Evolutionary conservation across 2,113 vertebrate species (phyloP), one percentile per base, ranked within the genome.

Genomic region (Marmota flaviventris): DNA sequence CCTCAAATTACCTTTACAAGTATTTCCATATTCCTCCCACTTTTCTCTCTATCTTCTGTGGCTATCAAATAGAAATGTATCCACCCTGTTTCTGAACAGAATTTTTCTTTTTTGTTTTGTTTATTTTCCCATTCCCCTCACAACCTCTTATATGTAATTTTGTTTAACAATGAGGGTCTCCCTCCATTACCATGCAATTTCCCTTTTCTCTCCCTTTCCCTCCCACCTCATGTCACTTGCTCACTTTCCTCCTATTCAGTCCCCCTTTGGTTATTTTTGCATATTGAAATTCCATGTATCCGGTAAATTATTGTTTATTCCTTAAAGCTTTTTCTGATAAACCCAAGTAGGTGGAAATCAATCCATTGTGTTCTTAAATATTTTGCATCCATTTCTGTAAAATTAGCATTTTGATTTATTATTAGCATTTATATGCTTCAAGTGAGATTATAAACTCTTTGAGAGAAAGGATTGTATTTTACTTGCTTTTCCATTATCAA

Each of bases 401-500:
- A 78, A 88, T 94, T 87, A 63, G 32, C n/a, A 84, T 83, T 87
- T 93, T 84, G 22, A 81, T 37, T 87, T 85, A 69, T 89, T 77
- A 61, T 77, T 69, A 77, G 37, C 39, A 76, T 79, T 93, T 88
- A 17, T 87, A 34, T 83, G 85, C 14, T 69, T 85, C 37, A 25
- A 67, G 37, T 93, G 84, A 63, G 61, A 69, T 29, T 22, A 10
- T 53, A 73, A 76, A 56, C 16, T 69, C 45, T 89, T 8, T 48
- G 61, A 92, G 39, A 89, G 17, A 63, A 58, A 51, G 25, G 65
- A 61, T 61, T 78, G 13, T 86, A 78, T 86, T 92, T 95, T 92
- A 25, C 34, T 97, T 86, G 53, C 2, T 67, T 84, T 94, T 84
- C 24, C 18, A 76, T 27, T 91, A 85, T 42, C 14, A 78, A 37